Percentiles rank a stretch among this genome's conserved stretches.
Evolutionary conservation across 1,140 invertebrate species (phyloP).

Genomic region (honey bee (Apis mellifera)): Amel_HAv3.1 CM009935.2:9082001-9082500

Average conservation of each 20-base stretch:
- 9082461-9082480: not conserved
- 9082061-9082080: not conserved
- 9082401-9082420: no score
- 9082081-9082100: not conserved
- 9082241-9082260: constrained; percentile 54
- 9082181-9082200: not conserved
- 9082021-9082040: no score
- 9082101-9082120: constrained; percentile 4
- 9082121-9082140: constrained; percentile 37
- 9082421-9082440: not conserved
- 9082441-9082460: not conserved
- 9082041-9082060: no score
- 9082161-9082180: not conserved
- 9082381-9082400: not conserved
- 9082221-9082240: constrained; percentile 41
- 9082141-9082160: constrained; percentile 57
- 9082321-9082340: constrained; percentile 12
- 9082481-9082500: constrained; percentile 12
- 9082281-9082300: not conserved
- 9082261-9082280: not conserved
- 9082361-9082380: not conserved
- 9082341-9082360: not conserved
- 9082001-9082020: not conserved
- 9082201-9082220: constrained; percentile 11
- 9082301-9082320: not conserved